These are phyloP conservation scores for Enoplosus armatus DNA, from an alignment of 2,797 vertebrate genomes.

Conservation along the genomic window DNA sequence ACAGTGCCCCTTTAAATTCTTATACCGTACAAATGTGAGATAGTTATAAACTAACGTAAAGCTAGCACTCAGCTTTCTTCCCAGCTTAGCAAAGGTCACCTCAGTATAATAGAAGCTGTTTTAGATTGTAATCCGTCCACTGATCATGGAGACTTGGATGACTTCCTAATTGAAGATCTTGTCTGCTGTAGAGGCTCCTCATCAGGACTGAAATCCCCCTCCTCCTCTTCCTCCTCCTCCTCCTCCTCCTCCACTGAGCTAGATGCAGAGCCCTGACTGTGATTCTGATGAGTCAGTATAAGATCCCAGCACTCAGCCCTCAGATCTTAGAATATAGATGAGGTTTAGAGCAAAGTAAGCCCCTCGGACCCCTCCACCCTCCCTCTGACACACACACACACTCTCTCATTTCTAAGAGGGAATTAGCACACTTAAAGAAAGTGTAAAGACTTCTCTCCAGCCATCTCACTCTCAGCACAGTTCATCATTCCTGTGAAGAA, in stretches of 20 bases:
- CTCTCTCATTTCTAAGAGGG: slow-evolving; percentile 39
- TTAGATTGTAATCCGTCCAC: slow-evolving; percentile 51
- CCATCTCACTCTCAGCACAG: slow-evolving; percentile 36
- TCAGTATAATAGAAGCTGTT: slow-evolving; percentile 45
- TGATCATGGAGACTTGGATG: slow-evolving; percentile 42
- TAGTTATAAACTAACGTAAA: slow-evolving; percentile 10
- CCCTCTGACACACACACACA: slow-evolving; percentile 12
- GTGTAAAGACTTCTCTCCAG: slow-evolving; percentile 22
- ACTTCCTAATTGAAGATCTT: slow-evolving; percentile 70
- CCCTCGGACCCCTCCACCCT: slow-evolving; percentile 8
- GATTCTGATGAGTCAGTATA: slow-evolving; percentile 79
- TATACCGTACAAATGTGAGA: not conserved
- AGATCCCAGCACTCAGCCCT: slow-evolving; percentile 53
- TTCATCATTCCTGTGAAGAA: slow-evolving; percentile 65
- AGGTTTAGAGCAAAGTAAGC: slow-evolving; percentile 60
- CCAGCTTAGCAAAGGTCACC: slow-evolving; percentile 59
- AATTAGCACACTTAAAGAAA: slow-evolving; percentile 56
- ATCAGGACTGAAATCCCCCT: slow-evolving; percentile 32
- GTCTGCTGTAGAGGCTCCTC: slow-evolving; percentile 52
- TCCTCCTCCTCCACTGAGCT: slow-evolving; percentile 7
- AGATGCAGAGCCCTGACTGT: slow-evolving; percentile 53
- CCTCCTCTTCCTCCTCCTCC: slow-evolving; percentile 15
- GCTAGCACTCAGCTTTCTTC: slow-evolving; percentile 36
- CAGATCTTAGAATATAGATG: slow-evolving; percentile 76
- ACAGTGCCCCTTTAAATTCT: not conserved